A percentile compares a stretch with the other conserved stretches of the same genome.
Conservation (phyloP, 2,113 vertebrate genomes). For the Peucedramus taeniatus region DNA sequence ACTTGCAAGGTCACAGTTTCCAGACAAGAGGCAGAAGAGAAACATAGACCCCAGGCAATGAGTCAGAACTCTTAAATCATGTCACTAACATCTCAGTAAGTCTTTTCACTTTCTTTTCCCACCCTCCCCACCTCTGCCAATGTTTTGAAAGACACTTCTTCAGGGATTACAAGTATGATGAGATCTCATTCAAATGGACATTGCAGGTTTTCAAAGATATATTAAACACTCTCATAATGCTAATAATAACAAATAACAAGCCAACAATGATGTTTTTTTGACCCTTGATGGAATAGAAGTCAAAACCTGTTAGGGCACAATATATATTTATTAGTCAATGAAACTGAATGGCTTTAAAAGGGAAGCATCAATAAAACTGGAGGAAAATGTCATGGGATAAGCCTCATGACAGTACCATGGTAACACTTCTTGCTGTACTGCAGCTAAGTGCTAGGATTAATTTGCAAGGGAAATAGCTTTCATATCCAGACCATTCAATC, state of each 20-base stretch:
- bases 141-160: not conserved
- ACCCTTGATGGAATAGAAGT: not conserved
- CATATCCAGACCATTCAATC: not conserved
- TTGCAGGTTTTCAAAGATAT: not conserved
- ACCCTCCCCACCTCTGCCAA: not conserved
- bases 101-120: not conserved
- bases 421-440: not conserved
- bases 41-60: not conserved
- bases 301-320: not conserved
- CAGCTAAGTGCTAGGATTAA: not conserved
- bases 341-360: not conserved
- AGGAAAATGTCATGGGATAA: not conserved
- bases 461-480: slow-evolving; percentile 26
- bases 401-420: not conserved
- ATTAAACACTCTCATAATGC: not conserved
- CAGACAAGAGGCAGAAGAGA: not conserved
- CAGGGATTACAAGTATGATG: not conserved
- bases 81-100: not conserved
- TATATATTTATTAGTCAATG: not conserved
- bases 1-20: not conserved
- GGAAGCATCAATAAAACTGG: not conserved
- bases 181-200: not conserved
- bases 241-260: not conserved
- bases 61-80: not conserved
- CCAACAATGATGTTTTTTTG: not conserved